These are phyloP conservation scores for Umimayanthus chanpuru DNA, from an alignment of 92 coral and sea anemone genomes.

Conservation along the genomic window DNA sequence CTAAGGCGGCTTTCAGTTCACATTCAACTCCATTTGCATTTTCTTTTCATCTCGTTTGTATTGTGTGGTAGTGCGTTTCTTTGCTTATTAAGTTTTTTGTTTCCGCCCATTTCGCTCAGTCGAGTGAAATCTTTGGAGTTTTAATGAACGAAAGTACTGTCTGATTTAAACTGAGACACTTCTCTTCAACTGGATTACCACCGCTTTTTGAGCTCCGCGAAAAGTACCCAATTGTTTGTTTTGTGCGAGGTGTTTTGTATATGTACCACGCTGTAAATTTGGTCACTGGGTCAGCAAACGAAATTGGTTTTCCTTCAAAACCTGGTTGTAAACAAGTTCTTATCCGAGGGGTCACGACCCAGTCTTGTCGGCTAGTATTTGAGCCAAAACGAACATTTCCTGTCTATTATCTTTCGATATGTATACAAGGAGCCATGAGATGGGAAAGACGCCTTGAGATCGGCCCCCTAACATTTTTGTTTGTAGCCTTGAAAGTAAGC, in stretches of 20 bases:
- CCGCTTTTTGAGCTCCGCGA: not conserved
- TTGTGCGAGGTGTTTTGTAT: slow-evolving; percentile 10
- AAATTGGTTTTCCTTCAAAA: slow-evolving; percentile 34
- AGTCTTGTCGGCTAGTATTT: slow-evolving; percentile 45
- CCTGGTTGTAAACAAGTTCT: slow-evolving; percentile 45
- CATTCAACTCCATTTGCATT: slow-evolving; percentile 31
- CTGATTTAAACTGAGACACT: not conserved
- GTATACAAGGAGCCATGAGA: not conserved
- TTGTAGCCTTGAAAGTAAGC: slow-evolving; percentile 9
- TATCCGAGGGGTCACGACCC: slow-evolving; percentile 44
- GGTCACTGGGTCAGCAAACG: slow-evolving; percentile 45
- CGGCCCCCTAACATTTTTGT: not conserved
- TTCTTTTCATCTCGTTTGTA: slow-evolving; percentile 26
- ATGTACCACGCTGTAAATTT: slow-evolving; percentile 42
- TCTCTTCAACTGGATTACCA: not conserved
- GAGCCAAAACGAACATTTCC: slow-evolving; percentile 44
- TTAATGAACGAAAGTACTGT: not conserved
- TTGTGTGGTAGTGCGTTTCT: slow-evolving; percentile 34
- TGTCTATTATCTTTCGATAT: slow-evolving; percentile 42
- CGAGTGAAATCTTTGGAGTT: slow-evolving; percentile 11
- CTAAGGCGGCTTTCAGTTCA: slow-evolving; percentile 16
- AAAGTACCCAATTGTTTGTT: slow-evolving; percentile 14
- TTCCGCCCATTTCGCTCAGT: slow-evolving; percentile 45
- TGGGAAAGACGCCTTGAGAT: not conserved
- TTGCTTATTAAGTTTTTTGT: slow-evolving; percentile 17